Conservation (phyloP, 2,797 vertebrate genomes). For the Pteropus rufus region DNA sequence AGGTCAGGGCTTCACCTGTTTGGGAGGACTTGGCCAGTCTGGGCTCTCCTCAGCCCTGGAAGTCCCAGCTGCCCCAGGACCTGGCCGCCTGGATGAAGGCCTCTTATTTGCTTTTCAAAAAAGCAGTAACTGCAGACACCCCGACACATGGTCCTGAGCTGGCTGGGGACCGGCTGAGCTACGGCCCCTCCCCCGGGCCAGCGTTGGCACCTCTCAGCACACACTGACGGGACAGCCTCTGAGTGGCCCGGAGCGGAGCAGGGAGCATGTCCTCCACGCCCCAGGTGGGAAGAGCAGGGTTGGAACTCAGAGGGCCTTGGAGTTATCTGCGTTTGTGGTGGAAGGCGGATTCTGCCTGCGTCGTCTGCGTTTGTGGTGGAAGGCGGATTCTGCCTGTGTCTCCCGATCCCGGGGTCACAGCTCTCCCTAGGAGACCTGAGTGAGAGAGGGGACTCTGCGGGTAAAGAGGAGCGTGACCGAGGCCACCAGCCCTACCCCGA, state of each 20-base stretch:
- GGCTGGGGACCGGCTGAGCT: neutral
- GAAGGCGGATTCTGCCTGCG: neutral
- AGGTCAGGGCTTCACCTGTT: slow-evolving; percentile 3
- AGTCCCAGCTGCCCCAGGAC: neutral
- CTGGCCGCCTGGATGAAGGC: neutral
- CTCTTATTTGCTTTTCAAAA: neutral
- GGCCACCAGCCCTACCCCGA: neutral
- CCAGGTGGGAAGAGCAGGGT: neutral
- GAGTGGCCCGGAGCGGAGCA: too few species aligned
- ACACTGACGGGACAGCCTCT: too few species aligned
- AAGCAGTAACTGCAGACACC: neutral
- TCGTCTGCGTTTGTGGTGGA: neutral
- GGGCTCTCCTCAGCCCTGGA: neutral
- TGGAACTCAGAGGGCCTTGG: neutral
- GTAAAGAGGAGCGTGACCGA: neutral
- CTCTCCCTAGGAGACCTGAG: neutral
- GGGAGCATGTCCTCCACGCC: neutral
- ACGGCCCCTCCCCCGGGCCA: neutral
- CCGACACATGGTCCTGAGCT: neutral
- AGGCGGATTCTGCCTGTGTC: neutral
- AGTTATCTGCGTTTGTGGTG: neutral
- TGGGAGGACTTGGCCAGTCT: neutral
- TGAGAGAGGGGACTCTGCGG: neutral
- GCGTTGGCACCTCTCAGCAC: neutral
- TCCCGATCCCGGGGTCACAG: neutral